phyloP scores from a whole-genome alignment of 2,113 vertebrate genomes.

The western clawed frog (Xenopus tropicalis) region UCB_Xtro_10.0 CM004447.2:57736001-57736500 shows the following conservation, averaged over 20 bases:
- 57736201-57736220: too few relatives aligned
- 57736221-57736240: too few relatives aligned
- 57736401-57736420: too few relatives aligned
- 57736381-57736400: too few relatives aligned
- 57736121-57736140: background rate
- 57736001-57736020: constrained; percentile 5
- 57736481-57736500: constrained; percentile 64
- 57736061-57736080: constrained; percentile 81
- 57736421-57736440: too few relatives aligned
- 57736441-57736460: constrained; percentile 67
- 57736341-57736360: too few relatives aligned
- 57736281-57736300: too few relatives aligned
- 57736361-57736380: too few relatives aligned
- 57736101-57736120: constrained; percentile 41
- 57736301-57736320: background rate
- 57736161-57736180: constrained; percentile 10
- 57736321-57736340: background rate
- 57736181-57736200: background rate
- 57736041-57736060: constrained; percentile 50
- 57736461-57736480: constrained; percentile 69
- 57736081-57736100: constrained; percentile 52
- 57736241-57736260: too few relatives aligned
- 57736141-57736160: constrained; percentile 29
- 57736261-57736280: constrained; percentile 24
- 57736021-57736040: constrained; percentile 30